phyloP scores from a whole-genome alignment of 2,888 invertebrate species.

The Oscheius sp. region DNA sequence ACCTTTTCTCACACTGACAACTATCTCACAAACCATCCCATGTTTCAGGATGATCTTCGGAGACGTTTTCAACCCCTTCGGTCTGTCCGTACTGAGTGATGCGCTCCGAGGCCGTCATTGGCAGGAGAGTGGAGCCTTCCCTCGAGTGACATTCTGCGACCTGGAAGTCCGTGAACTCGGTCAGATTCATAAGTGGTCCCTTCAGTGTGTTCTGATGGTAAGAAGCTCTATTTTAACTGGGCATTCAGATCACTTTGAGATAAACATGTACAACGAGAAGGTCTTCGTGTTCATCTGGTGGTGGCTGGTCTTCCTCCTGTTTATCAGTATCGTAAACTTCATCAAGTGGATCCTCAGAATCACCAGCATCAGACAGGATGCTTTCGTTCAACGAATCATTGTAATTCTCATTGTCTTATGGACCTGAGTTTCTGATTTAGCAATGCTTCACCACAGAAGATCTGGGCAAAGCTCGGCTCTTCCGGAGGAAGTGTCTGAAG shows the following conservation, averaged over 20 bases:
- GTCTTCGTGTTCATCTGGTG: slow-evolving; percentile 71
- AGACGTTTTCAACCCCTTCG: slow-evolving; percentile 62
- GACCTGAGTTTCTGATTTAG: background rate
- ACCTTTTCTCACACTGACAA: too few relatives aligned
- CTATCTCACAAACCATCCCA: background rate
- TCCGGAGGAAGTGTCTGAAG: slow-evolving; percentile 59
- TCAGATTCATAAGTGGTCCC: slow-evolving; percentile 56
- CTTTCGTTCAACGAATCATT: slow-evolving; percentile 23
- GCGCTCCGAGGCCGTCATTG: slow-evolving; percentile 66
- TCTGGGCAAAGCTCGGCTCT: slow-evolving; percentile 34
- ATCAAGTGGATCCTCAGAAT: slow-evolving; percentile 47
- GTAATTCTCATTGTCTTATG: slow-evolving; percentile 1
- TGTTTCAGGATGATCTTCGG: slow-evolving; percentile 29
- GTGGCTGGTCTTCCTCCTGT: slow-evolving; percentile 58
- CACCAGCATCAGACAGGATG: background rate
- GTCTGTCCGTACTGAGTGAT: slow-evolving; percentile 63
- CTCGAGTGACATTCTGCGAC: slow-evolving; percentile 70
- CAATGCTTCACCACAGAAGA: slow-evolving; percentile 18
- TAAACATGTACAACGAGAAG: slow-evolving; percentile 73
- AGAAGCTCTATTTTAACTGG: background rate
- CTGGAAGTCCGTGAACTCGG: slow-evolving; percentile 66
- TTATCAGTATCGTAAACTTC: slow-evolving; percentile 53
- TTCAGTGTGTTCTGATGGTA: slow-evolving; percentile 72
- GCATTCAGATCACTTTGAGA: slow-evolving; percentile 35
- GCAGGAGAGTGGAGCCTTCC: slow-evolving; percentile 73